Conservation (phyloP, 2,797 vertebrate genomes). For the Anguilla megastoma region DNA sequence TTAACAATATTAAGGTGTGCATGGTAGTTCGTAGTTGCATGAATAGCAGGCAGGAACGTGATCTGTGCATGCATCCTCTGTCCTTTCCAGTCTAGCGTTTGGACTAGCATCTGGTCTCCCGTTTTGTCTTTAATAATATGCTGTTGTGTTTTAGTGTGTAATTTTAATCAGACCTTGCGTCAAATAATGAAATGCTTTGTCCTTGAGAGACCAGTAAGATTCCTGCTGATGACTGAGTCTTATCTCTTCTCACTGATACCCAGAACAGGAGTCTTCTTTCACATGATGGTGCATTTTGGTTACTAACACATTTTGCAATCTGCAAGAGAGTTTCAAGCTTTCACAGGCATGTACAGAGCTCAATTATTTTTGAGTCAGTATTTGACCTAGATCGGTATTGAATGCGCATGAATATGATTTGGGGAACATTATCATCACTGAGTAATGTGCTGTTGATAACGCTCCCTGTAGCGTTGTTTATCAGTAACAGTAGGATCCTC, state of each 20-base stretch:
- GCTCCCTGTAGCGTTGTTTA: neutral
- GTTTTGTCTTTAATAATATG: neutral
- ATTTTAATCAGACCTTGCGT: neutral
- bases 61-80: neutral
- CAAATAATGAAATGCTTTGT: neutral
- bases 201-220: neutral
- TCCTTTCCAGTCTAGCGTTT: neutral
- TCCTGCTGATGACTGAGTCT: neutral
- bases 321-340: neutral
- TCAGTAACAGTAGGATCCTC: neutral
- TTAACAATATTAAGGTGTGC: neutral
- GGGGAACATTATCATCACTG: neutral
- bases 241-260: neutral
- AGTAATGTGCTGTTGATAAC: neutral
- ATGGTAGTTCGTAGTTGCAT: neutral
- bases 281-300: neutral
- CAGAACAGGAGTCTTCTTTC: neutral
- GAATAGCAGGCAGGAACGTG: neutral
- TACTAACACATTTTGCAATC: neutral
- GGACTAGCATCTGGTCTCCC: no score
- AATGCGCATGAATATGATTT: conserved; percentile 4
- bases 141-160: neutral
- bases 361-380: neutral
- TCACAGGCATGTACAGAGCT: neutral
- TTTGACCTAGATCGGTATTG: neutral